Evolutionary conservation across 2,888 invertebrate species (phyloP).

Genomic region (Xanthorhoe designata): DNA sequence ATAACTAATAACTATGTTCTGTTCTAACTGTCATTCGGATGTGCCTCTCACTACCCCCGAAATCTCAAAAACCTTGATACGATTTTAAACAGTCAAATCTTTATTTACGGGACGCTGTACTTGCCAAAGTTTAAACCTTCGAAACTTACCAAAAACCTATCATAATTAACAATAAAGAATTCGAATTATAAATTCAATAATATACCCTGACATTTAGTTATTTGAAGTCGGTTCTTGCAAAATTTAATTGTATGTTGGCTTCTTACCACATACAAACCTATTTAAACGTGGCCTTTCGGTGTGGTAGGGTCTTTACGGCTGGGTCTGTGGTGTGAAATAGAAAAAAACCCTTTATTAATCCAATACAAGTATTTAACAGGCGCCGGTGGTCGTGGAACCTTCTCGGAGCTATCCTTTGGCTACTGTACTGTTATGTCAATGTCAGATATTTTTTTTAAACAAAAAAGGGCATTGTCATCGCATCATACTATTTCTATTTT

Average conservation of each 20-base stretch:
- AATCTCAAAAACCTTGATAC: too few relatives aligned
- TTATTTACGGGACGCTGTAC: background rate
- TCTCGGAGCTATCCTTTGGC: constrained; percentile 22
- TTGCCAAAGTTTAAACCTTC: background rate
- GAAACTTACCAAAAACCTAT: background rate
- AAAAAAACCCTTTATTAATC: constrained; percentile 75
- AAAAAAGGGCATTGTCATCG: too few relatives aligned
- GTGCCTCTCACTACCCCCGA: too few relatives aligned
- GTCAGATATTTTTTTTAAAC: too few relatives aligned
- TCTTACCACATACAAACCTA: constrained; percentile 86
- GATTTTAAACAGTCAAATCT: too few relatives aligned
- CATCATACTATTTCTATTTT: too few relatives aligned
- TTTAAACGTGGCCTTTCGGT: constrained; percentile 62
- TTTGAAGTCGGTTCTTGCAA: constrained; percentile 40
- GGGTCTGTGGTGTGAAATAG: constrained; percentile 76
- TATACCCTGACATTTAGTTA: constrained; percentile 21
- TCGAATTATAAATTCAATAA: background rate
- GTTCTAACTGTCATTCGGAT: too few relatives aligned
- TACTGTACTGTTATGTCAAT: background rate
- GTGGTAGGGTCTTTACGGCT: constrained; percentile 72
- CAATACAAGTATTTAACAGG: constrained; percentile 44
- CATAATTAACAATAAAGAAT: background rate
- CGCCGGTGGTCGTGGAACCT: constrained; percentile 20
- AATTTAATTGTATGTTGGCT: constrained; percentile 76
- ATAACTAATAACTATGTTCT: background rate